Percentiles rank a stretch among this genome's conserved stretches.
phyloP scores from a whole-genome alignment of 2,797 vertebrate genomes.

The Enteromius anoplus region DNA sequence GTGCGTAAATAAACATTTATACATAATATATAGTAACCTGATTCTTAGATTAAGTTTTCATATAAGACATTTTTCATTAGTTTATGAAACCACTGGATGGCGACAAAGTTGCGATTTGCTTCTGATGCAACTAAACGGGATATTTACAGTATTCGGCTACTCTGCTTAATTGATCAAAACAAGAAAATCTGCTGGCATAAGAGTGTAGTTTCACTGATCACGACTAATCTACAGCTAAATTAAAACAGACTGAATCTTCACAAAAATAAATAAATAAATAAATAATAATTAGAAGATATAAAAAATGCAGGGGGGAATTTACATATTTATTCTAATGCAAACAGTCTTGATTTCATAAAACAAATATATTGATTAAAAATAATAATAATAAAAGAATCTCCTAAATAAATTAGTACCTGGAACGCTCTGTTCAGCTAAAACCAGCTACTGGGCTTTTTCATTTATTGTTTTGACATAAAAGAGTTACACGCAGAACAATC shows the following conservation, averaged over 20 bases:
- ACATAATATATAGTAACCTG: background rate
- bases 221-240: background rate
- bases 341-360: background rate
- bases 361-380: background rate
- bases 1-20: background rate
- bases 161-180: background rate
- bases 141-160: background rate
- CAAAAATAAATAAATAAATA: background rate
- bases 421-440: background rate
- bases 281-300: background rate
- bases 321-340: background rate
- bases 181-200: background rate
- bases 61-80: background rate
- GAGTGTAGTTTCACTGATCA: background rate
- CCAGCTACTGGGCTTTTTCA: background rate
- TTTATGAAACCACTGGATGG: constrained; percentile 48
- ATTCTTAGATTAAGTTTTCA: background rate
- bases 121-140: background rate
- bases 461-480: constrained; percentile 18
- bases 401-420: background rate
- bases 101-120: constrained; percentile 29
- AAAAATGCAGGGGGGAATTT: background rate
- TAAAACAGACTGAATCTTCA: background rate
- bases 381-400: background rate
- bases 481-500: background rate